Percentiles rank a stretch among this genome's conserved stretches.
phyloP scores from a whole-genome alignment of 1,140 invertebrate genomes.

The Danaus plexippus region DNA sequence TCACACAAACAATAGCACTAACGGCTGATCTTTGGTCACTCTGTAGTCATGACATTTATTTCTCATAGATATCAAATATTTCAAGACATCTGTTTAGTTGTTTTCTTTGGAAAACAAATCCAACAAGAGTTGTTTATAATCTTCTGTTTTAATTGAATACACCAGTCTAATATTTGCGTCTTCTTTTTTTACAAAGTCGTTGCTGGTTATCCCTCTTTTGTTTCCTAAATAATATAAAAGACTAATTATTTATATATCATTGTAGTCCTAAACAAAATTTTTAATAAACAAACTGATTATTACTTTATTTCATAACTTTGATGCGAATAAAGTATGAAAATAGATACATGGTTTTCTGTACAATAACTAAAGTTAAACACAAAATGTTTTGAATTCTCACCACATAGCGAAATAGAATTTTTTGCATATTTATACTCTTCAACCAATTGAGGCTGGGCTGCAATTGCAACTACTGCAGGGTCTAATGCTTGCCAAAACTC shows the following conservation, averaged over 20 bases:
- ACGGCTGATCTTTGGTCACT: no score
- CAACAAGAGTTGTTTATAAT: constrained; percentile 41
- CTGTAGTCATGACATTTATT: no score
- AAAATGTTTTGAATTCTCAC: constrained; percentile 26
- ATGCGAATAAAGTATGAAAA: no score
- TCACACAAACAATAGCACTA: no score
- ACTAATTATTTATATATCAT: constrained; percentile 1
- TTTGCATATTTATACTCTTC: constrained; percentile 47
- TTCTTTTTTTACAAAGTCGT: constrained; percentile 36
- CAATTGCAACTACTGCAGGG: constrained; percentile 36
- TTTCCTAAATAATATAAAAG: constrained; percentile 33
- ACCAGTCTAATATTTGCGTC: constrained; percentile 43
- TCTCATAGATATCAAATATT: no score
- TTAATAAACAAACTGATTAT: no score
- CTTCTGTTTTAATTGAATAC: constrained; percentile 36
- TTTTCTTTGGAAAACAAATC: constrained; percentile 28
- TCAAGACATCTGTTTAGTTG: no score
- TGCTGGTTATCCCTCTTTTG: constrained; percentile 39
- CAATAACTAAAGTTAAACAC: no score
- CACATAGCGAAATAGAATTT: constrained; percentile 44
- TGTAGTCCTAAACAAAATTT: no score
- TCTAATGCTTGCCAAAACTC: constrained; percentile 42
- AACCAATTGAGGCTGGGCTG: constrained; percentile 40
- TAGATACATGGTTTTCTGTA: no score
- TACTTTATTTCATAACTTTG: no score